Evolutionary conservation across 2,888 invertebrate species (phyloP).

Genomic region (Melipona beecheii): DNA sequence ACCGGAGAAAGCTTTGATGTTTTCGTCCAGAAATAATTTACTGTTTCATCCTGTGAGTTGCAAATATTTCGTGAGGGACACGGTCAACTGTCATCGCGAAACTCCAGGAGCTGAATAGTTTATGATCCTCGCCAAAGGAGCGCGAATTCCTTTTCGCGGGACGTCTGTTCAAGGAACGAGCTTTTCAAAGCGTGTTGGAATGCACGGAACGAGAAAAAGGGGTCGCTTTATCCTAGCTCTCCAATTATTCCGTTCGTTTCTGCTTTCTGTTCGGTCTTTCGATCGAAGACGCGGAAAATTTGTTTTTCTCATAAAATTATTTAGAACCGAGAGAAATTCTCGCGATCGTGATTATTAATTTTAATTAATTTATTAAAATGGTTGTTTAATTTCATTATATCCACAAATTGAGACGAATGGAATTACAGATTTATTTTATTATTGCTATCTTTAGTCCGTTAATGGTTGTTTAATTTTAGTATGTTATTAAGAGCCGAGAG

Average conservation of each 20-base stretch:
- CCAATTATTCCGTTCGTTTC: not conserved
- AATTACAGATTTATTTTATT: not conserved
- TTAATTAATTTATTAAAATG: not conserved
- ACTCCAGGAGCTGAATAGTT: constrained; percentile 49
- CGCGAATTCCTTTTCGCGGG: constrained; percentile 27
- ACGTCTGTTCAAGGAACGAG: constrained; percentile 9
- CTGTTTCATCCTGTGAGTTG: constrained; percentile 66
- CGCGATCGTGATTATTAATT: not conserved
- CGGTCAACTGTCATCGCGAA: constrained; percentile 40
- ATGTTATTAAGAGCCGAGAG: not conserved
- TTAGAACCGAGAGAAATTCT: not conserved
- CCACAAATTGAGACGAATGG: not conserved
- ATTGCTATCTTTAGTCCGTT: not conserved
- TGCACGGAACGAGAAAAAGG: constrained; percentile 10
- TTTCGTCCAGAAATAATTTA: constrained; percentile 65
- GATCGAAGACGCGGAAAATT: not conserved
- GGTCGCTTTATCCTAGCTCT: constrained; percentile 12
- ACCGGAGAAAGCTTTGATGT: constrained; percentile 54
- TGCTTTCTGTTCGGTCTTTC: not conserved
- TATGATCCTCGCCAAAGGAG: constrained; percentile 51
- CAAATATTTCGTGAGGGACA: constrained; percentile 47
- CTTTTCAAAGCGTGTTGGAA: constrained; percentile 27
- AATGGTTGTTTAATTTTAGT: not conserved
- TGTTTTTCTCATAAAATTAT: not conserved
- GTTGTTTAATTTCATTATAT: not conserved